Evolutionary conservation across 2,888 invertebrate species (phyloP).

Genomic region (Chirona hameri): DNA sequence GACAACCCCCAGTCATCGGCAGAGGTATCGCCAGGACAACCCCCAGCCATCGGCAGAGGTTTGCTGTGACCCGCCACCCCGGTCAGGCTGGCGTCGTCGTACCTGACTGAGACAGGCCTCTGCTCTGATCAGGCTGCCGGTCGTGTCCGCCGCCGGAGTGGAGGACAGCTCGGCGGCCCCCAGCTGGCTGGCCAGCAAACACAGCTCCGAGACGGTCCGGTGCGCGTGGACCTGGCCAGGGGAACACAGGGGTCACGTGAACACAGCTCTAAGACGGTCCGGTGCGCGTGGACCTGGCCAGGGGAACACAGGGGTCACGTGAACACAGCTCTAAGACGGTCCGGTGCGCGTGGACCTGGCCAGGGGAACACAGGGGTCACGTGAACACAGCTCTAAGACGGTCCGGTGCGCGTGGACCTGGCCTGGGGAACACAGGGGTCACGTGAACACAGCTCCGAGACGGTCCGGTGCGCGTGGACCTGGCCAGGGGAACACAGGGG

Average conservation of each 20-base stretch:
- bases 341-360: background rate
- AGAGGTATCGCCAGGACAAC: too few relatives aligned
- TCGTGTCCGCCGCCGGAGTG: background rate
- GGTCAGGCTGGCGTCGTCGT: background rate
- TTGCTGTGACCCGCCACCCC: too few relatives aligned
- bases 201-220: background rate
- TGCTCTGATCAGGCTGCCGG: background rate
- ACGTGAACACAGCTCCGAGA: background rate
- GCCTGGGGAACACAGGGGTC: background rate
- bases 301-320: background rate
- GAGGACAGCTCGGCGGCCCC: background rate
- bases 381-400: background rate
- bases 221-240: background rate
- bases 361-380: background rate
- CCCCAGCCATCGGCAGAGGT: too few relatives aligned
- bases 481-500: background rate
- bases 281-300: background rate
- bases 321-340: background rate
- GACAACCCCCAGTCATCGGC: too few relatives aligned
- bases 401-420: background rate
- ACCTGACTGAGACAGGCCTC: conserved; percentile 6
- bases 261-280: background rate
- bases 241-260: background rate
- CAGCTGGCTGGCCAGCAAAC: background rate
- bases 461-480: background rate